Evolutionary conservation across 2,888 invertebrate genomes (phyloP).

Genomic region (Agrilus mali): DNA sequence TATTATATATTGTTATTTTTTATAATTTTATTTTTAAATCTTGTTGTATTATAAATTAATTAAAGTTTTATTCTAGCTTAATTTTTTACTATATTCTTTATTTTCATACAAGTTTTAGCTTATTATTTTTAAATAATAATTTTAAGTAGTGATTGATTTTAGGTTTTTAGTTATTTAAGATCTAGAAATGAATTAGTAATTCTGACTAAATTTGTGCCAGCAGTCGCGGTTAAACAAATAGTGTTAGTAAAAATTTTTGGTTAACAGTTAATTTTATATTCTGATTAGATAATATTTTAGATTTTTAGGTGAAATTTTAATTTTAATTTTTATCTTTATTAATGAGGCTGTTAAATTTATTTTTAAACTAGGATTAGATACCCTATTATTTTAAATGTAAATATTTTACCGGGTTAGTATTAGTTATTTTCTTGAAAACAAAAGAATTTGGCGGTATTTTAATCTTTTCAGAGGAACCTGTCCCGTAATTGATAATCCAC

Average conservation of each 20-base stretch:
- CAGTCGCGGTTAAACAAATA: constrained; percentile 56
- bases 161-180: constrained; percentile 47
- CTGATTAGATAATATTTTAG: constrained; percentile 29
- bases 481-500: constrained; percentile 55
- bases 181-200: constrained; percentile 44
- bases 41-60: too few species aligned
- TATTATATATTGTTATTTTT: too few species aligned
- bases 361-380: constrained; percentile 55
- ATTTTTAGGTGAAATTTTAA: constrained; percentile 46
- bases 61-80: constrained; percentile 39
- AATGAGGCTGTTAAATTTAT: constrained; percentile 33
- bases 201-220: constrained; percentile 56
- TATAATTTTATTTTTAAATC: too few species aligned
- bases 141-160: constrained; percentile 39
- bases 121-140: constrained; percentile 35
- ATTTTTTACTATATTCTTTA: constrained; percentile 38
- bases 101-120: constrained; percentile 43
- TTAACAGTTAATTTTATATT: constrained; percentile 31
- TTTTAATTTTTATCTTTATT: constrained; percentile 28
- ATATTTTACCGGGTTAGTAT: constrained; percentile 41
- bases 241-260: constrained; percentile 43
- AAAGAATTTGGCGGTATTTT: constrained; percentile 59
- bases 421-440: constrained; percentile 49
- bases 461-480: constrained; percentile 58
- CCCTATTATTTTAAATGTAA: constrained; percentile 47